Conservation (phyloP, 1,140 invertebrate species). For the Globodera ellingtonae region DNA sequence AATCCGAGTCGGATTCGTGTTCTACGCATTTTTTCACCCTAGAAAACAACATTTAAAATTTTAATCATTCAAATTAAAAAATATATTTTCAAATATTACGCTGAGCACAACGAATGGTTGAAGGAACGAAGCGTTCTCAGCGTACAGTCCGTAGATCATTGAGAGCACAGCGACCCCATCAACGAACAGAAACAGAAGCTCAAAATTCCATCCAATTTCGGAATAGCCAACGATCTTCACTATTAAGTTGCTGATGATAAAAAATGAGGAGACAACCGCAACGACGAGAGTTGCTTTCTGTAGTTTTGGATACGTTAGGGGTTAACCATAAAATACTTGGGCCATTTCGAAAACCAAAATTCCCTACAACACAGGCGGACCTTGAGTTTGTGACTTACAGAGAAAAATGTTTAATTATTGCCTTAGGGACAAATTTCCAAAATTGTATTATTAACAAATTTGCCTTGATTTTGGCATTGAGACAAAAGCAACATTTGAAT, state of each 20-base stretch:
- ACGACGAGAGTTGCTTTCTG: constrained; percentile 36
- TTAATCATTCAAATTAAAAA: no score
- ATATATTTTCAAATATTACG: constrained; percentile 12
- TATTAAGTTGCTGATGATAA: constrained; percentile 46
- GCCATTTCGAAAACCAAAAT: no score
- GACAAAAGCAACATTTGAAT: constrained; percentile 14
- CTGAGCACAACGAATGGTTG: constrained; percentile 52
- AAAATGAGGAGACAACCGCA: constrained; percentile 37
- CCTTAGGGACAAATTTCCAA: no score
- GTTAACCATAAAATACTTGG: no score
- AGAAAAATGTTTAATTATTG: no score
- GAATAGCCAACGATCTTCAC: constrained; percentile 46
- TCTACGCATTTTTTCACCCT: no score
- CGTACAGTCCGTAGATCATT: constrained; percentile 27
- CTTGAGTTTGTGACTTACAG: no score
- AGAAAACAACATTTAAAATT: no score
- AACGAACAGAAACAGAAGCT: constrained; percentile 44
- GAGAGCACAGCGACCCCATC: constrained; percentile 42
- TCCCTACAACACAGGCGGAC: no score
- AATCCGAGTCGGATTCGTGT: no score
- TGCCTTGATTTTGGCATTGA: constrained; percentile 13
- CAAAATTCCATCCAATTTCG: constrained; percentile 49
- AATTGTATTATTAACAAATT: not conserved
- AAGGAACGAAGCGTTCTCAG: constrained; percentile 39
- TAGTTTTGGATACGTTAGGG: not conserved